A percentile compares a stretch with the other conserved stretches of the same genome.
Evolutionary conservation across 2,888 invertebrate species (phyloP).

Genomic region (Eugnorisma glareosa): DNA sequence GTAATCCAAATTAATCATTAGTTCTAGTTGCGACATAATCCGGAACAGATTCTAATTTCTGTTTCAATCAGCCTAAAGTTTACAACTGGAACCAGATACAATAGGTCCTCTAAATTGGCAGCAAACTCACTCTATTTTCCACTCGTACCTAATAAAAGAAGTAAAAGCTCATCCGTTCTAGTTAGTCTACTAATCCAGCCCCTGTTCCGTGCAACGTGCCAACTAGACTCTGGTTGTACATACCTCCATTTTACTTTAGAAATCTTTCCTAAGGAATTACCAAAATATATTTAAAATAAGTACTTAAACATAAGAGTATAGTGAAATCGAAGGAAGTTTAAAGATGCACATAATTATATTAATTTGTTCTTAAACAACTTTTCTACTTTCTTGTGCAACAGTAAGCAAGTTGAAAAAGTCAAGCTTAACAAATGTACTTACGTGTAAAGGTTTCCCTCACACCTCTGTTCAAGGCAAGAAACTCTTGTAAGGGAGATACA

Average conservation of each 20-base stretch:
- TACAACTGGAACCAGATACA: neutral
- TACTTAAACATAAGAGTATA: too few relatives aligned
- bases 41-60: neutral
- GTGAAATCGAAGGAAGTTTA: neutral
- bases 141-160: constrained; percentile 11
- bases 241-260: neutral
- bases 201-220: neutral
- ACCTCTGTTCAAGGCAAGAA: constrained; percentile 11
- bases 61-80: neutral
- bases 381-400: constrained; percentile 17
- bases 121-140: neutral
- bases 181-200: constrained; percentile 2
- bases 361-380: neutral
- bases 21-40: neutral
- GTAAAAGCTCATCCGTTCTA: constrained; percentile 6
- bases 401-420: neutral
- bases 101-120: constrained; percentile 14
- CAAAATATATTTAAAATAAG: neutral
- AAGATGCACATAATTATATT: too few relatives aligned
- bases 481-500: constrained; percentile 9
- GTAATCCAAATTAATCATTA: neutral
- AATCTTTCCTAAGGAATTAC: neutral
- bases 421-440: neutral
- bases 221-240: neutral
- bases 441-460: neutral